phyloP scores from a whole-genome alignment of 2,797 vertebrate genomes.

The Rhynchotus rufescens region DNA sequence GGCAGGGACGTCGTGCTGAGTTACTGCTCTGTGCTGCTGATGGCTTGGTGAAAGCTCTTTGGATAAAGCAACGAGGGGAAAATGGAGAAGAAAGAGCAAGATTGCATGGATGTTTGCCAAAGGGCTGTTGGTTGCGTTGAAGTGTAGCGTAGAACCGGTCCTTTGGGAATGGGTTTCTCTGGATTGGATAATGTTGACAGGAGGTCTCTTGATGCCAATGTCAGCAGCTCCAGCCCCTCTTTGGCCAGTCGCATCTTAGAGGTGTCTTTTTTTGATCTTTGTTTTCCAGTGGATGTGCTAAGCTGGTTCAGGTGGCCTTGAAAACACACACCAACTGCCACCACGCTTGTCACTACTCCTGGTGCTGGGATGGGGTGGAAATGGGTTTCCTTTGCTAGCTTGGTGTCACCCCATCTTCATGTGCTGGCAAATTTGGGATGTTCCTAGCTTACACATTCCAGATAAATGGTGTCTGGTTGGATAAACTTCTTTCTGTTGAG shows the following conservation, averaged over 20 bases:
- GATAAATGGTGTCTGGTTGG: neutral
- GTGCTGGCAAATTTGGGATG: neutral
- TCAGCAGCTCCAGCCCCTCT: fast-evolving
- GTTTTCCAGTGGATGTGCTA: neutral
- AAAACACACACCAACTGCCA: neutral
- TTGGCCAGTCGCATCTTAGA: neutral
- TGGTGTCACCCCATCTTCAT: neutral
- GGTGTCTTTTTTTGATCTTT: fast-evolving
- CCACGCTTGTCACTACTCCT: neutral
- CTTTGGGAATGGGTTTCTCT: neutral
- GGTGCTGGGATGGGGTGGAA: neutral
- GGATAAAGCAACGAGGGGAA: neutral
- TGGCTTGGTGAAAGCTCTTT: neutral
- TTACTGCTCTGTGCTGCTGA: neutral
- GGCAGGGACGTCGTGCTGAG: neutral
- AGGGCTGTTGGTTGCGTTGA: neutral
- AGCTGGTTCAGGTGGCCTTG: neutral
- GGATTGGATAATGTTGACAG: neutral
- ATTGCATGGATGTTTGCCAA: neutral
- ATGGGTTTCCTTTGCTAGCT: slow-evolving; percentile 1
- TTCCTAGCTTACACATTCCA: neutral
- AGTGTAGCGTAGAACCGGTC: neutral
- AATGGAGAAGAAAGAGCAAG: too few relatives aligned
- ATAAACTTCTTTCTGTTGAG: too few relatives aligned
- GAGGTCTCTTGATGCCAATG: fast-evolving